These are phyloP conservation scores for Pantherophis alleghaniensis DNA, from an alignment of 2,797 vertebrate genomes.

Conservation along the genomic window DNA sequence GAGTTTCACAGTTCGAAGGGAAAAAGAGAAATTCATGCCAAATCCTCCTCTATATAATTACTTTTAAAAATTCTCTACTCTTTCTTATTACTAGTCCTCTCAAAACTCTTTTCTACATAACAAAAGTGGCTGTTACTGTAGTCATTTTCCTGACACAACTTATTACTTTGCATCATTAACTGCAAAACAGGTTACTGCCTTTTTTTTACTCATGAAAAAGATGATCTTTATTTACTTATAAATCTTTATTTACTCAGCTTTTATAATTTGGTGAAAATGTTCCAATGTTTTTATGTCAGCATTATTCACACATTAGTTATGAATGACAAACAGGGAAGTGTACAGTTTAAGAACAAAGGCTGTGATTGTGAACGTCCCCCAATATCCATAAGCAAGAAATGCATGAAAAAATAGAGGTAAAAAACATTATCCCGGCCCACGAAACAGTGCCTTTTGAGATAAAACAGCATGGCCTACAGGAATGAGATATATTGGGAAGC, in stretches of 20 bases:
- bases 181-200: neutral
- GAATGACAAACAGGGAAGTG: neutral
- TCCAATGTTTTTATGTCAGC: neutral
- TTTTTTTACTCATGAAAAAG: accelerated
- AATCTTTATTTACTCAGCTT: constrained; percentile 52
- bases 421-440: constrained; percentile 49
- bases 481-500: neutral
- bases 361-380: constrained; percentile 53
- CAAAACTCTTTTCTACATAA: neutral
- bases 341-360: constrained; percentile 66
- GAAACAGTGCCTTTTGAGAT: constrained; percentile 39
- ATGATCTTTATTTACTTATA: constrained; percentile 49
- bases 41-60: neutral
- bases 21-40: neutral
- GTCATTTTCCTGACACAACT: neutral
- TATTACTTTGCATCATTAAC: neutral
- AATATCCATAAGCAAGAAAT: neutral
- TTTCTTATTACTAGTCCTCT: neutral
- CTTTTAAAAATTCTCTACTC: neutral
- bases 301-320: constrained; percentile 4
- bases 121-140: neutral
- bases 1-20: neutral
- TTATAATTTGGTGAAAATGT: constrained; percentile 52
- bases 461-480: neutral
- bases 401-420: constrained; percentile 57